Conservation (phyloP, 2,888 invertebrate genomes). For the Hydriomena furcata region DNA sequence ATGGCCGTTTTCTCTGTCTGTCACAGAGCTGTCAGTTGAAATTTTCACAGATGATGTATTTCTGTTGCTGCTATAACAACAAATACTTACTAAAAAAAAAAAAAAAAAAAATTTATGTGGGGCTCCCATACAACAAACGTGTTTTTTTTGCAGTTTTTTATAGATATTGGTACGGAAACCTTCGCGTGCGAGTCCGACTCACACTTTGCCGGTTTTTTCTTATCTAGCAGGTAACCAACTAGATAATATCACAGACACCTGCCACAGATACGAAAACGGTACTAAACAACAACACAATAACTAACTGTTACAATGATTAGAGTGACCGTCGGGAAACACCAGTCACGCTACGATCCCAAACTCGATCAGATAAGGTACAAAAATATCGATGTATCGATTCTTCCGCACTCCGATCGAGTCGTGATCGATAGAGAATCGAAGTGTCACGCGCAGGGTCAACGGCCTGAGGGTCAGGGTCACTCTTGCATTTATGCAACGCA, state of each 20-base stretch:
- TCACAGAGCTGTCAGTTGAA: no score
- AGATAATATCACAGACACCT: constrained; percentile 55
- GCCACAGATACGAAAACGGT: constrained; percentile 69
- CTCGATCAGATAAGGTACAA: constrained; percentile 72
- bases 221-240: constrained; percentile 3
- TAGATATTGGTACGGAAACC: no score
- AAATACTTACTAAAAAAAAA: no score
- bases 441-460: constrained; percentile 79
- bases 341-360: constrained; percentile 61
- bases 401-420: constrained; percentile 68
- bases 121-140: no score
- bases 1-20: no score
- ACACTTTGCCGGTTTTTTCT: no score
- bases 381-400: constrained; percentile 72
- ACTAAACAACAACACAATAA: constrained; percentile 65
- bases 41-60: no score
- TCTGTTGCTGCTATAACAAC: no score
- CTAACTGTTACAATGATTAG: constrained; percentile 70
- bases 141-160: no score
- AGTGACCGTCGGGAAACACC: constrained; percentile 60
- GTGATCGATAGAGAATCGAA: constrained; percentile 82
- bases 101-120: no score
- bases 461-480: constrained; percentile 79
- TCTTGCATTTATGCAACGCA: constrained; percentile 67
- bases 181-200: no score